Base-by-base conservation (phyloP, 2,797 vertebrate genomes). In the Oreochromis mossambicus region DNA sequence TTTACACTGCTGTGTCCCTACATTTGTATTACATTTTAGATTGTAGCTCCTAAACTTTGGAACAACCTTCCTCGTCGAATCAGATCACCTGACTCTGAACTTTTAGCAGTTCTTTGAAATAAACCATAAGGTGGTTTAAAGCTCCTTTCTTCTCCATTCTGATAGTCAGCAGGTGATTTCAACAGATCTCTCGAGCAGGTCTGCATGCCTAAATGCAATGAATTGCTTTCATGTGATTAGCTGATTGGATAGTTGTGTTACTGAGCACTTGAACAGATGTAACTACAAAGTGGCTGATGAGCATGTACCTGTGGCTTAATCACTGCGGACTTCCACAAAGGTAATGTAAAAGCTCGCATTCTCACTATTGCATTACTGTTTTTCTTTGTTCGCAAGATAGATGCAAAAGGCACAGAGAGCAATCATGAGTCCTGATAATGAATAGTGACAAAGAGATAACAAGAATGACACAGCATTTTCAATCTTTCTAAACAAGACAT, bases 401-500 rank as follows among this genome's bases (percentile, higher is more conserved):
- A 70, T 68, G 2, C 36, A 26, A 80, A 34, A 38, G 38, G 5
- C 38, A 75, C 17, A 75, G 10, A 50, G 19, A 32, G 70, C 46
- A 50, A 32, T 75, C 26, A 75, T 32, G n/a, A 34, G 12, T 7
- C 41, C 24, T 34, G 34, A 82, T 75, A 77, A 80, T 54, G 41
- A 70, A 79, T 1, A 32, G 46, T 54, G 52, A 52, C 26, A 63
- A 36, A 58, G 9, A 82, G 58, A 41, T 83, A 83, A 75, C 68
- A 87, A 82, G 78, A 83, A 48, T 63, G 55, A 87, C 61, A 85
- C 56, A 51, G 24, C 79, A 58, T n/a, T 82, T 78, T 43, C 79
- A 79, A 2, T 86, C 63, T 83, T 86, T 78, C 17, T 52, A 80
- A 83, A 90, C 32, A 87, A 87, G 86, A 87, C 83, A 73, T 84